A percentile compares a stretch with the other conserved stretches of the same genome.
phyloP scores from a whole-genome alignment of 2,888 invertebrate species.

The Folsomia manolachei region DNA sequence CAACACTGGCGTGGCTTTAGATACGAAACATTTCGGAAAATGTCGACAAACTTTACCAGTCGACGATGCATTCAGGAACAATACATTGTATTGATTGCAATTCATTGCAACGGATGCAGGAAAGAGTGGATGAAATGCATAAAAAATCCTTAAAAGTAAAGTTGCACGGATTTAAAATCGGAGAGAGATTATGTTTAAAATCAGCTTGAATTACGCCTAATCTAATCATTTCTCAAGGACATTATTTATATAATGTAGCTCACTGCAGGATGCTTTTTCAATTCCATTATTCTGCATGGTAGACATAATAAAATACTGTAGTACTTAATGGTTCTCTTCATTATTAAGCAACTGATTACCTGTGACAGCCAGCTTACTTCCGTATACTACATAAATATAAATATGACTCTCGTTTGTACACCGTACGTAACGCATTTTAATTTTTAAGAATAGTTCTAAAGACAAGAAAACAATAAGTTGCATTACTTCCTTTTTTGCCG shows the following conservation, averaged over 20 bases:
- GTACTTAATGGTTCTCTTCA: too few species aligned
- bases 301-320: too few species aligned
- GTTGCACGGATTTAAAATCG: background rate
- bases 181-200: too few species aligned
- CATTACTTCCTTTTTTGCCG: too few species aligned
- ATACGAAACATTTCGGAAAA: constrained; percentile 66
- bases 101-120: too few species aligned
- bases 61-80: background rate
- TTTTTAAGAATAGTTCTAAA: too few species aligned
- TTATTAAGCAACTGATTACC: too few species aligned
- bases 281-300: background rate
- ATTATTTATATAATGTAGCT: background rate
- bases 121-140: background rate
- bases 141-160: background rate
- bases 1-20: constrained; percentile 67
- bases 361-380: too few species aligned
- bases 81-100: background rate
- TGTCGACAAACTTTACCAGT: constrained; percentile 54
- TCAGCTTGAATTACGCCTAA: background rate
- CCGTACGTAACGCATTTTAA: too few species aligned
- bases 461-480: too few species aligned
- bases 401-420: too few species aligned
- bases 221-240: constrained; percentile 10
- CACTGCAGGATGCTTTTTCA: background rate
- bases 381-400: too few species aligned